A percentile compares a stretch with the other conserved stretches of the same genome.
Conservation (phyloP, 92 coral and sea anemone species). For the Porites rus region DNA sequence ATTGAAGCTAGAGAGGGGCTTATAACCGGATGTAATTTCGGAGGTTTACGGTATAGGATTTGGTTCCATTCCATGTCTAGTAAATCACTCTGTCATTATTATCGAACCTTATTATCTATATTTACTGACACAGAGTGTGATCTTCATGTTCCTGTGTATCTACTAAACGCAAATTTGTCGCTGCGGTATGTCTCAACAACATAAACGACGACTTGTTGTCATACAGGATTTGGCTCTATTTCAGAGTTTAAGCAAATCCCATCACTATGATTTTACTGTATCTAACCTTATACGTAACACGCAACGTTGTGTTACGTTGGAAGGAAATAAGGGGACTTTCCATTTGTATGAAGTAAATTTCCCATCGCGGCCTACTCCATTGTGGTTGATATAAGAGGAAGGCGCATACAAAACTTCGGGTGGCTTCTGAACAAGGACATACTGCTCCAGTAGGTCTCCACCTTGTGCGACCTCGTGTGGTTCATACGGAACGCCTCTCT, state of each 20-base stretch:
- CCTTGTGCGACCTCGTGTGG: slow-evolving; percentile 30
- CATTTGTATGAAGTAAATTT: slow-evolving; percentile 41
- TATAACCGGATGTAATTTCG: too few species aligned
- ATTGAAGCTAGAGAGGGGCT: too few species aligned
- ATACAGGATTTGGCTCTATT: too few species aligned
- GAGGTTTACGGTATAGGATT: not conserved
- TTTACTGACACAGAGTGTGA: too few species aligned
- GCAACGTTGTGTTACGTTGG: slow-evolving; percentile 42
- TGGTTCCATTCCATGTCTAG: slow-evolving; percentile 3
- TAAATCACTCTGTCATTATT: too few species aligned
- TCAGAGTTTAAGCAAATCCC: too few species aligned
- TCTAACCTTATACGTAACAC: slow-evolving; percentile 30
- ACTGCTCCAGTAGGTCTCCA: slow-evolving; percentile 9
- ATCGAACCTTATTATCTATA: too few species aligned
- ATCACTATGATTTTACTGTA: too few species aligned
- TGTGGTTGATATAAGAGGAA: slow-evolving; percentile 43
- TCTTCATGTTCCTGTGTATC: too few species aligned
- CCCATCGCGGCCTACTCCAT: slow-evolving; percentile 45
- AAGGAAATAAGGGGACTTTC: slow-evolving; percentile 39
- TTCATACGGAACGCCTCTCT: slow-evolving; percentile 39
- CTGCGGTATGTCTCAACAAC: too few species aligned
- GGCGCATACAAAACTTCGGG: slow-evolving; percentile 39
- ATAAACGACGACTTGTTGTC: too few species aligned
- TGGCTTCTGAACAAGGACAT: slow-evolving; percentile 13
- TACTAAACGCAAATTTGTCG: too few species aligned